phyloP scores from a whole-genome alignment of 2,797 vertebrate genomes.

The Takifugu rubripes region DNA sequence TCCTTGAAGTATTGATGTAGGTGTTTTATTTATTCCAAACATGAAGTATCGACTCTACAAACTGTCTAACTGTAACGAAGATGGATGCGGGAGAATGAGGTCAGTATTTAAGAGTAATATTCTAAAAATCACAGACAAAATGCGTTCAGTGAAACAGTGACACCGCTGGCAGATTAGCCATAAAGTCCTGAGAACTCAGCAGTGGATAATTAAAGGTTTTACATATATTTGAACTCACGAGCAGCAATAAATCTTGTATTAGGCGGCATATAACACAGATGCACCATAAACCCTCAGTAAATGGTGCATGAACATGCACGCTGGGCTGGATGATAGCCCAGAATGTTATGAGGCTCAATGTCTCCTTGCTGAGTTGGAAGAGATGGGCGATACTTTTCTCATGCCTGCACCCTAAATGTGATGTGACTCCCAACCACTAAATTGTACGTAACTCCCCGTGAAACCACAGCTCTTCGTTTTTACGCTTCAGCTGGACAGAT shows the following conservation, averaged over 20 bases:
- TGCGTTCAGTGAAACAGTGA: not conserved
- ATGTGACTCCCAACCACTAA: not conserved
- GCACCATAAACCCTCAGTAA: not conserved
- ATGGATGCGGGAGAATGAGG: no score
- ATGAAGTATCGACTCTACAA: no score
- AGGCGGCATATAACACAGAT: not conserved
- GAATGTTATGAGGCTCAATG: not conserved
- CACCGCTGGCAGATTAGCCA: not conserved
- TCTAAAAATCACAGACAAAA: not conserved
- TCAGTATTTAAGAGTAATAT: not conserved
- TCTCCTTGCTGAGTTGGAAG: not conserved
- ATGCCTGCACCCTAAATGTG: not conserved
- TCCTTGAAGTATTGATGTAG: no score
- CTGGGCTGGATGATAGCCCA: not conserved
- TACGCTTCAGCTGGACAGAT: not conserved
- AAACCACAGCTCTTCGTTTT: not conserved
- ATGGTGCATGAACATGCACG: not conserved
- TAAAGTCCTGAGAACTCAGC: not conserved
- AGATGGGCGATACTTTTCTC: not conserved
- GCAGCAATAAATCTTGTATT: not conserved
- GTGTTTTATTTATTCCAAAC: no score
- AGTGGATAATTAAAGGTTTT: not conserved
- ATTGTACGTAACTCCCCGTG: not conserved
- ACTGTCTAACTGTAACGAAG: no score
- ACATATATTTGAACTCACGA: not conserved